These are phyloP conservation scores for Glyptemys insculpta DNA, from an alignment of 2,797 vertebrate species.

Conservation along the genomic window DNA sequence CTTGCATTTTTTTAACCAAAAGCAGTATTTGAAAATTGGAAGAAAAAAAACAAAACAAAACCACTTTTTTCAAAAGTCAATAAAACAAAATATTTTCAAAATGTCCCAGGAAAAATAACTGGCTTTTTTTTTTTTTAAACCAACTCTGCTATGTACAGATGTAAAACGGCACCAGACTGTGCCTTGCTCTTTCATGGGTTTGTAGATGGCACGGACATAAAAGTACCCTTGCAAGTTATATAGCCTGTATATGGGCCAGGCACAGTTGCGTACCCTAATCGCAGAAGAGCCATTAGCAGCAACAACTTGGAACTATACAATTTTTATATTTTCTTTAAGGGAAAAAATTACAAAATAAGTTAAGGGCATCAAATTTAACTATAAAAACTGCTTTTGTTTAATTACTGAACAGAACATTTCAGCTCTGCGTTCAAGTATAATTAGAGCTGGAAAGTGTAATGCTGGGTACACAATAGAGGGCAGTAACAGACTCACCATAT, in stretches of 20 bases:
- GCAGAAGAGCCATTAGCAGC: neutral
- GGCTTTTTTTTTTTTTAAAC: too few species aligned
- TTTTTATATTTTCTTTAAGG: neutral
- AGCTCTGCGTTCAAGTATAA: neutral
- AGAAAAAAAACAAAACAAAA: too few species aligned
- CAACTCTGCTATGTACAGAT: neutral
- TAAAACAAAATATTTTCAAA: neutral
- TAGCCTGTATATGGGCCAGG: neutral
- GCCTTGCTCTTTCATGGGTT: too few species aligned
- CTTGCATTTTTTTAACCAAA: neutral
- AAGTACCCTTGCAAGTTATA: neutral
- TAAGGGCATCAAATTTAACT: neutral
- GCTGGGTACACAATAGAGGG: neutral
- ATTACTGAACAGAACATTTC: neutral
- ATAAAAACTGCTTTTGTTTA: too few species aligned
- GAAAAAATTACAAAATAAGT: neutral
- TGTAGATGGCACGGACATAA: neutral
- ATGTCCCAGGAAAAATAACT: too few species aligned
- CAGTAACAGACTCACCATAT: too few species aligned
- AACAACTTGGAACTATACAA: neutral
- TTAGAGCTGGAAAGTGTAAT: neutral
- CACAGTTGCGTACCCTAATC: too few species aligned
- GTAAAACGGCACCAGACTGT: neutral
- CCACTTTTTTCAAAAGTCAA: too few species aligned
- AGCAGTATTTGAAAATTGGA: neutral